These are phyloP conservation scores for Eretmocerus hayati DNA, from an alignment of 2,888 invertebrate species.

Conservation along the genomic window DNA sequence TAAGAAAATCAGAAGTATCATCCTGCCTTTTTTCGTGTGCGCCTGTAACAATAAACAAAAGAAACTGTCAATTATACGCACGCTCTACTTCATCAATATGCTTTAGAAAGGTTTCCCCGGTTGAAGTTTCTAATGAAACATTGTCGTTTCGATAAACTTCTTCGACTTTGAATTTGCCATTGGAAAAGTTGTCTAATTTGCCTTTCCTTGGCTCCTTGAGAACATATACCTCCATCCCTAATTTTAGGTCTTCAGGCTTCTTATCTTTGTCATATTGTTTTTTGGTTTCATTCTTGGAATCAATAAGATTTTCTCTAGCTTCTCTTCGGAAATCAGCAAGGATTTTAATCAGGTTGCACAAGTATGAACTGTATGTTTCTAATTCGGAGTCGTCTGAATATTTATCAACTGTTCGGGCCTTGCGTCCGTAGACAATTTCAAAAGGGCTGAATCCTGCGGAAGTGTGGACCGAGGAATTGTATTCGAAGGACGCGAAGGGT, in stretches of 20 bases:
- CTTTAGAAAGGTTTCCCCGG: background rate
- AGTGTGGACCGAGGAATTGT: background rate
- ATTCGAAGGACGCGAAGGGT: background rate
- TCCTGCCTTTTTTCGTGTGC: too few relatives aligned
- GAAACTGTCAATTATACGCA: too few relatives aligned
- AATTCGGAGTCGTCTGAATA: background rate
- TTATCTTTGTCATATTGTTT: background rate
- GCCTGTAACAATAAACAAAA: too few relatives aligned
- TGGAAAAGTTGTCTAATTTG: background rate
- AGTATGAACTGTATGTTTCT: background rate
- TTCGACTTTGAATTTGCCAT: background rate
- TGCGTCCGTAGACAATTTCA: background rate
- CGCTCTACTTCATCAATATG: too few relatives aligned
- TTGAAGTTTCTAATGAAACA: background rate
- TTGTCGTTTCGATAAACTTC: background rate
- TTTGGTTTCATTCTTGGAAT: background rate
- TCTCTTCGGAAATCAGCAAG: background rate
- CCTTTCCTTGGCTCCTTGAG: background rate
- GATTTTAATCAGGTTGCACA: background rate
- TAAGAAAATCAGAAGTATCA: too few relatives aligned
- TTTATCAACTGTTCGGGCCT: background rate
- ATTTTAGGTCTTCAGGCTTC: background rate
- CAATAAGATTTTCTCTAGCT: background rate
- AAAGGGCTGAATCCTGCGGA: background rate
- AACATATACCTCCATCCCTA: background rate